phyloP scores from a whole-genome alignment of 2,113 vertebrate genomes.

The Mesembrinibis cayennensis region DNA sequence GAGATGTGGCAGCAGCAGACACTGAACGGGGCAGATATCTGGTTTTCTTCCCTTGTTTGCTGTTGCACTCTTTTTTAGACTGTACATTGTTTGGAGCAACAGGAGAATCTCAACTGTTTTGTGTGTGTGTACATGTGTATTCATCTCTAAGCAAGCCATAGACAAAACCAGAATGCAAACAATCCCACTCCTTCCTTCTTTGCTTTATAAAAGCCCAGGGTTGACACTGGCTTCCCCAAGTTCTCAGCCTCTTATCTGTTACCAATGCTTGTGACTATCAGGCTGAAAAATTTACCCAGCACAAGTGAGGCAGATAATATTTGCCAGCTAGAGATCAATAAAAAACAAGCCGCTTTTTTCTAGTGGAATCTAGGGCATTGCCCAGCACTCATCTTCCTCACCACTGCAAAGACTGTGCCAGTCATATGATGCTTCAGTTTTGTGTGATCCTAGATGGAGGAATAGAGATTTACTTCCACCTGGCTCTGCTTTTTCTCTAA shows the following conservation, averaged over 20 bases:
- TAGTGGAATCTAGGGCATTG: not conserved
- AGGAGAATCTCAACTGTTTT: not conserved
- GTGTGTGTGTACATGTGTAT: not conserved
- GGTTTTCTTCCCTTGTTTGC: not conserved
- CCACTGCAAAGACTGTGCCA: too few species aligned
- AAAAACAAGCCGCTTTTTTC: not conserved
- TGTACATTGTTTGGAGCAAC: not conserved
- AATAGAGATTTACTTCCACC: not conserved
- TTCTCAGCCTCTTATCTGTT: not conserved
- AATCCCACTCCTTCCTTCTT: not conserved
- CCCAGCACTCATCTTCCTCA: not conserved
- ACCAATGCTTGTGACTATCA: not conserved
- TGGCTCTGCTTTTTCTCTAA: not conserved
- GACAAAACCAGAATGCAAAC: not conserved
- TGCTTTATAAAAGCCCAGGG: not conserved
- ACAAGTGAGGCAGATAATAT: not conserved
- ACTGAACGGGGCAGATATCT: too few species aligned
- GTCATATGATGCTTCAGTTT: not conserved
- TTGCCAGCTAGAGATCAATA: not conserved
- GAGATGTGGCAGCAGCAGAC: not conserved
- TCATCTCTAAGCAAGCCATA: not conserved
- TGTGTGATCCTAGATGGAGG: not conserved
- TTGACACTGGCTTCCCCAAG: not conserved
- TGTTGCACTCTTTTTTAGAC: not conserved
- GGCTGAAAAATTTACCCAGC: not conserved